Base-by-base conservation (phyloP, 1,140 invertebrate genomes). In the Nomia melanderi region DNA sequence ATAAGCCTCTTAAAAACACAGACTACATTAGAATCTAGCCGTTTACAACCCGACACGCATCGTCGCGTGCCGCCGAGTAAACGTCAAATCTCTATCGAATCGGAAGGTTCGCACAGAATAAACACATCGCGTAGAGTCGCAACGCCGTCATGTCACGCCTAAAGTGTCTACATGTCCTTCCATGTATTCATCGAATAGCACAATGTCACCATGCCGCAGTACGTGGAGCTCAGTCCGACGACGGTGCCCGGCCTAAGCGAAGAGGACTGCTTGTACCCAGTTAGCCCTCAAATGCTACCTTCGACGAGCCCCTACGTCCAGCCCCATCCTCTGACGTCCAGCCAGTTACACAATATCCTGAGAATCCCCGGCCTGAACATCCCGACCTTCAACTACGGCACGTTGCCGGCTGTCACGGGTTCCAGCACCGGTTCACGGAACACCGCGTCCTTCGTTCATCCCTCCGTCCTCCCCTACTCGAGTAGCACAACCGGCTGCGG, bases 201-300 rank as follows among this genome's bases (percentile, higher is more conserved):
- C 86, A 87, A 90, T 87, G 66, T 91, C 87, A 83, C 83, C 86
- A 91, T 92, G 91, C 91, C 91, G 69, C 85, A 87, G 76, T 89
- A 89, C 78, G 78, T 88, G 89, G 90, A 91, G 79, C 47, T 85
- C 54, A 86, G 81, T 75, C 84, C 89, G 62, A 79, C 88, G 33
- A 77, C 81, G 59, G 39, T 87, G 66, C 88, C 87, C 70, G 90
- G 90, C 41, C 85, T 87, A n/a, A 81, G 79, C 54, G 91, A 92
- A 87, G 91, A 92, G 85, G 91, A 91, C 69, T 91, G 90, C 67
- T 87, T 91, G 44, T 92, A 92, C 63, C 91, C 91, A 17, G 84
- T 92, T 82, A 91, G 90, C 72, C 91, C 91, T 25, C 87, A 89
- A 77, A 83, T 91, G 71, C 84, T 92, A 31, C 91, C 91, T n/a